Conservation (phyloP, 2,797 vertebrate species). For the Sebastes nivosus region DNA sequence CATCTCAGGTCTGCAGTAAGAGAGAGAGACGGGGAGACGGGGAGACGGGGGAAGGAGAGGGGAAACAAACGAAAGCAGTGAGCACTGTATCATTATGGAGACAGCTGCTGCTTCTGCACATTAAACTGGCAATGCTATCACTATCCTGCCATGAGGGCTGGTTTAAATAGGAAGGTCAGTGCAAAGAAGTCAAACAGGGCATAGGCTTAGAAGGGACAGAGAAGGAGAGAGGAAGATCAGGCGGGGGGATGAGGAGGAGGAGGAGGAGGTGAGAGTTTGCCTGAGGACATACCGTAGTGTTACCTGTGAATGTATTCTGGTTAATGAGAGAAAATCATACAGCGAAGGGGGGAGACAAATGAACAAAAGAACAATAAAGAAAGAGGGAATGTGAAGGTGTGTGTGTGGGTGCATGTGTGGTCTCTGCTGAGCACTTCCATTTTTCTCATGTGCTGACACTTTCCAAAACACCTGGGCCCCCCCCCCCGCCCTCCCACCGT, state of each 20-base stretch:
- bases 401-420: constrained; percentile 4
- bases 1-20: constrained; percentile 50
- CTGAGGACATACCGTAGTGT: background rate
- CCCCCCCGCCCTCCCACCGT: constrained; percentile 37
- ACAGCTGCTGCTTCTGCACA: constrained; percentile 67
- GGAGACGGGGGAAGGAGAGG: constrained; percentile 9
- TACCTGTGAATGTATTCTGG: constrained; percentile 20
- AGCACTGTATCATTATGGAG: constrained; percentile 52
- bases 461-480: constrained; percentile 40
- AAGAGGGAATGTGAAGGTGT: constrained; percentile 2
- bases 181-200: constrained; percentile 33
- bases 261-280: constrained; percentile 43
- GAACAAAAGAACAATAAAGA: constrained; percentile 19
- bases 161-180: constrained; percentile 51
- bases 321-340: constrained; percentile 20
- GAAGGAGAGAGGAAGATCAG: background rate
- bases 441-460: constrained; percentile 52
- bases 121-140: constrained; percentile 56
- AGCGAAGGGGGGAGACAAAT: background rate
- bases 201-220: background rate
- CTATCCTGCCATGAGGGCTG: constrained; percentile 2
- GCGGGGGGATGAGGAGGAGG: background rate
- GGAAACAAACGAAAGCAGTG: constrained; percentile 33
- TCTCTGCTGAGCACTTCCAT: constrained; percentile 48
- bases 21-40: background rate